Evolutionary conservation across 2,797 vertebrate genomes (phyloP).

Genomic region (Microctenopoma lineatum): DNA sequence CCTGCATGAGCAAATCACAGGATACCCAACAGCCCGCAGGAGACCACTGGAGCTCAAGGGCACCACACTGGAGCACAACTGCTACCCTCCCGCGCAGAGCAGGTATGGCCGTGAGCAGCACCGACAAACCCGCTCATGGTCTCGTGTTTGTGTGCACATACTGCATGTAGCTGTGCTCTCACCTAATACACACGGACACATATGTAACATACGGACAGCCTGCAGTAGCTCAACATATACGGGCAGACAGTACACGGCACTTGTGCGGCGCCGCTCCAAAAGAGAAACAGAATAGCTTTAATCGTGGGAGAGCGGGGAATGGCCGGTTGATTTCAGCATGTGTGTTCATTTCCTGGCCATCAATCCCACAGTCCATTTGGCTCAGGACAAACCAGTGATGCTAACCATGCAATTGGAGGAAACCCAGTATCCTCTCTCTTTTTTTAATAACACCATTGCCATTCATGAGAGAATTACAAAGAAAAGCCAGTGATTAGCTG

Average conservation of each 20-base stretch:
- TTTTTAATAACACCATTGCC: constrained; percentile 61
- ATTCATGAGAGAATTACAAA: constrained; percentile 66
- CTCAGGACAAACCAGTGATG: constrained; percentile 66
- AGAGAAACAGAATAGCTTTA: constrained; percentile 76
- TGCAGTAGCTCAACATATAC: constrained; percentile 62
- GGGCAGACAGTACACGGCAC: constrained; percentile 53
- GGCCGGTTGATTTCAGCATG: constrained; percentile 76
- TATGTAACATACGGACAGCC: constrained; percentile 26
- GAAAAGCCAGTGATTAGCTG: constrained; percentile 66
- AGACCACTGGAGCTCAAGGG: constrained; percentile 63
- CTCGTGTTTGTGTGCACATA: constrained; percentile 23
- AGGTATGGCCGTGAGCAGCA: constrained; percentile 35
- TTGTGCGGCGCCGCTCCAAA: constrained; percentile 63
- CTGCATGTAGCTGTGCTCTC: constrained; percentile 20
- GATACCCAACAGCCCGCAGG: constrained; percentile 59
- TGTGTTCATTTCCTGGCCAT: constrained; percentile 82
- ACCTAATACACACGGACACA: constrained; percentile 12
- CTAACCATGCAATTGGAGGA: constrained; percentile 74
- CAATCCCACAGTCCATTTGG: constrained; percentile 77
- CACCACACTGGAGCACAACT: constrained; percentile 25
- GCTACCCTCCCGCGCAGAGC: constrained; percentile 22
- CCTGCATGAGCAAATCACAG: constrained; percentile 63
- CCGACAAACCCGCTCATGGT: constrained; percentile 47
- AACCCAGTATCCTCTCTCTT: constrained; percentile 61
- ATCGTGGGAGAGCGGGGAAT: constrained; percentile 72